A percentile compares a stretch with the other conserved stretches of the same genome.
Evolutionary conservation across 2,888 invertebrate genomes (phyloP).

Genomic region (Spilarctia lutea): DNA sequence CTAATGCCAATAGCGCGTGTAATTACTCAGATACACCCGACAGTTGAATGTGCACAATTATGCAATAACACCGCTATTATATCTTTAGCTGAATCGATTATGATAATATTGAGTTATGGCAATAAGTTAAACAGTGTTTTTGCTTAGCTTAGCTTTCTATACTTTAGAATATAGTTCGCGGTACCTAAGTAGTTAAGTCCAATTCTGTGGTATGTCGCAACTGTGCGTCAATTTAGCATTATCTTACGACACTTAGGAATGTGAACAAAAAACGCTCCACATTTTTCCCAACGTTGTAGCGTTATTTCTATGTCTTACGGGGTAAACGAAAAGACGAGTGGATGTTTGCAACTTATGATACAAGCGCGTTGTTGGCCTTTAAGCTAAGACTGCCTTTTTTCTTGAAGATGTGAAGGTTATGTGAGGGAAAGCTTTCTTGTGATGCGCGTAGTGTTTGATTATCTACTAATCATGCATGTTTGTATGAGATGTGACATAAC

Average conservation of each 20-base stretch:
- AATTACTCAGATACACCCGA: constrained; percentile 18
- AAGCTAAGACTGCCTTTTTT: no score
- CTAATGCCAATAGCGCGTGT: constrained; percentile 9
- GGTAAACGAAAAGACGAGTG: no score
- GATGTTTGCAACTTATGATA: no score
- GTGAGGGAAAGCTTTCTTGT: no score
- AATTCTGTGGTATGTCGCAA: background rate
- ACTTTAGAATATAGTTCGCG: background rate
- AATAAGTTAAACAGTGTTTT: background rate
- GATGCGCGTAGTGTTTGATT: no score
- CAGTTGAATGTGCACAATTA: constrained; percentile 17
- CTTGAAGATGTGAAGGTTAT: no score
- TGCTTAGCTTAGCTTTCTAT: background rate
- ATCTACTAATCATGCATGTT: no score
- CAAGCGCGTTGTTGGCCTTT: no score
- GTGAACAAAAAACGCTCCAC: no score
- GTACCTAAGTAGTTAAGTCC: background rate
- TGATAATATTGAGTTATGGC: background rate
- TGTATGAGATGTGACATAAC: no score
- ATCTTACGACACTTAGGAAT: background rate
- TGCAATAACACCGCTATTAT: constrained; percentile 8
- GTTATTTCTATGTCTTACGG: no score
- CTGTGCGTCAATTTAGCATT: background rate
- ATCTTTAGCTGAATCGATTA: background rate
- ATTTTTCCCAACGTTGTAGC: no score